phyloP scores from a whole-genome alignment of 2,888 invertebrate species.

The Tenthredo distinguenda region DNA sequence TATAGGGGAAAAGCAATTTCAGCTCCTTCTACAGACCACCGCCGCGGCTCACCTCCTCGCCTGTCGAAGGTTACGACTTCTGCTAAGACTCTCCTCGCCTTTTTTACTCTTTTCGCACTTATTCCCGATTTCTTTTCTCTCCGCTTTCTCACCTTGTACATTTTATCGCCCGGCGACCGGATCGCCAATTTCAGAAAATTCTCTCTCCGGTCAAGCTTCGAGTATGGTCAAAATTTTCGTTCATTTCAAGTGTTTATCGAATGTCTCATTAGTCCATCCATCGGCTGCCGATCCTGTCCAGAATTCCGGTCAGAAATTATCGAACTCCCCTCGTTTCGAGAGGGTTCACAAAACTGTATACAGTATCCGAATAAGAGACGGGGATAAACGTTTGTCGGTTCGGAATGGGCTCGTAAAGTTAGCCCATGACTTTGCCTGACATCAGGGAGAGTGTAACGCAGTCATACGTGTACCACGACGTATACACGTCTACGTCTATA shows the following conservation, averaged over 20 bases:
- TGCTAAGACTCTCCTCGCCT: not conserved
- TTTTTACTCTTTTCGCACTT: not conserved
- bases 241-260: too few relatives aligned
- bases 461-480: not conserved
- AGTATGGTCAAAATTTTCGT: too few relatives aligned
- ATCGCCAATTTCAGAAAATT: not conserved
- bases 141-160: not conserved
- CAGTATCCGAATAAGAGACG: not conserved
- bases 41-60: not conserved
- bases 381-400: slow-evolving; percentile 2
- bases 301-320: too few relatives aligned
- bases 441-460: not conserved
- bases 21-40: slow-evolving; percentile 52
- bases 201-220: too few relatives aligned
- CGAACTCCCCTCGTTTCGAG: too few relatives aligned
- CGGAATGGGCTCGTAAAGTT: not conserved
- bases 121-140: not conserved
- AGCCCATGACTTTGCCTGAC: not conserved
- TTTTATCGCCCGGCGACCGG: not conserved
- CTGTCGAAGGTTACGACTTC: slow-evolving; percentile 45
- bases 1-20: slow-evolving; percentile 77
- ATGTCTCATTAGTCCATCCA: too few relatives aligned
- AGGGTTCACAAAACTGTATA: too few relatives aligned
- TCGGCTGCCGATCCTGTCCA: too few relatives aligned
- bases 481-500: not conserved